Conservation (phyloP, 2,113 vertebrate species). For the Zosterops pallidus region DNA sequence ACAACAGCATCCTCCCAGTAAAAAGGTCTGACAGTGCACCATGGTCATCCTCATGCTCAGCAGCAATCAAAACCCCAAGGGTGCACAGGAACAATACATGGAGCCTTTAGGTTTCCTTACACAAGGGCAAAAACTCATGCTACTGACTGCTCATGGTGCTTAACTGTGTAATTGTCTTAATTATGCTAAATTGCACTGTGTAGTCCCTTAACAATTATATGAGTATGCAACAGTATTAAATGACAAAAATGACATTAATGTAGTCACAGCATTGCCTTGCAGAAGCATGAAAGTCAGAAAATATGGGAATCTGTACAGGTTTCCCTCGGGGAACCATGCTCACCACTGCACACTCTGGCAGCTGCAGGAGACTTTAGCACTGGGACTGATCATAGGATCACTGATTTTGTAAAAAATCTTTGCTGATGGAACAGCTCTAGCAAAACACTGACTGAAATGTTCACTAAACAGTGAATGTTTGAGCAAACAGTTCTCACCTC, state of each 20-base stretch:
- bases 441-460: background rate
- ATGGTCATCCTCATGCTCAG: background rate
- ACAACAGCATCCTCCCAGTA: background rate
- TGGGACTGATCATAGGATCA: background rate
- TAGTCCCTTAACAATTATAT: constrained; percentile 36
- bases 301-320: background rate
- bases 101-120: background rate
- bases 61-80: background rate
- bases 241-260: constrained; percentile 2
- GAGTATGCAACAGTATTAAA: constrained; percentile 16
- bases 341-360: background rate
- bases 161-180: constrained; percentile 25
- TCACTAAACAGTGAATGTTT: background rate
- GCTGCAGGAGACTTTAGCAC: background rate
- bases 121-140: background rate
- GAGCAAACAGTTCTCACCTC: background rate
- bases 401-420: background rate
- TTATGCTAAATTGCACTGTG: background rate
- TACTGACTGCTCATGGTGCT: background rate
- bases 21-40: background rate
- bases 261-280: background rate
- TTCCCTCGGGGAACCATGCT: background rate
- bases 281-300: background rate
- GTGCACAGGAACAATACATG: background rate
- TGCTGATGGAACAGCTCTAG: background rate